These are phyloP conservation scores for Patella caerulea DNA, from an alignment of 2,888 invertebrate genomes.

Conservation along the genomic window DNA sequence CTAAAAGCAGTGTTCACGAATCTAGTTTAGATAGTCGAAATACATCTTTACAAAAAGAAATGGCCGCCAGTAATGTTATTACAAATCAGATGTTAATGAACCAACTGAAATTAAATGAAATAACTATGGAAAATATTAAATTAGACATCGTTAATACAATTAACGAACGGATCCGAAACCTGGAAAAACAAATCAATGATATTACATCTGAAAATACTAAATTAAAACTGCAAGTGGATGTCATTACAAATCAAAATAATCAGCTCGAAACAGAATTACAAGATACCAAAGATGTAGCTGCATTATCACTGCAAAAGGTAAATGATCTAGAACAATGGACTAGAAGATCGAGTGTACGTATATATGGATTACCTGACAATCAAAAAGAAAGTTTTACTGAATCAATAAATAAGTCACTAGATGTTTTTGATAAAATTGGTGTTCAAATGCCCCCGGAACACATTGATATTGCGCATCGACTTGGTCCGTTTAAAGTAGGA, in stretches of 20 bases:
- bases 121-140: not conserved
- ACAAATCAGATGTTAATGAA: conserved; percentile 7
- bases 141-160: too few species aligned
- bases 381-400: not conserved
- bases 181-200: too few species aligned
- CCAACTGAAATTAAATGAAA: not conserved
- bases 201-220: too few species aligned
- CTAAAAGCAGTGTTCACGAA: not conserved
- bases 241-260: not conserved
- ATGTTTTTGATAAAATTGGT: not conserved
- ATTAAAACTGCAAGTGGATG: not conserved
- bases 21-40: not conserved
- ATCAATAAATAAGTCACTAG: not conserved
- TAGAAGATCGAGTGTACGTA: not conserved
- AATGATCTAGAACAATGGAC: not conserved
- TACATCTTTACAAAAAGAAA: not conserved
- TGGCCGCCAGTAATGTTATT: not conserved
- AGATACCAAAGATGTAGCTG: not conserved
- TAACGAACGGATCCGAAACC: too few species aligned
- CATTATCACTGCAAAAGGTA: not conserved
- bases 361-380: not conserved
- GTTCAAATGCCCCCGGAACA: not conserved
- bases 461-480: not conserved
- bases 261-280: not conserved
- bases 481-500: not conserved